Evolutionary conservation across 2,113 vertebrate species (phyloP).

Genomic region (Hyaena hyaena): DNA sequence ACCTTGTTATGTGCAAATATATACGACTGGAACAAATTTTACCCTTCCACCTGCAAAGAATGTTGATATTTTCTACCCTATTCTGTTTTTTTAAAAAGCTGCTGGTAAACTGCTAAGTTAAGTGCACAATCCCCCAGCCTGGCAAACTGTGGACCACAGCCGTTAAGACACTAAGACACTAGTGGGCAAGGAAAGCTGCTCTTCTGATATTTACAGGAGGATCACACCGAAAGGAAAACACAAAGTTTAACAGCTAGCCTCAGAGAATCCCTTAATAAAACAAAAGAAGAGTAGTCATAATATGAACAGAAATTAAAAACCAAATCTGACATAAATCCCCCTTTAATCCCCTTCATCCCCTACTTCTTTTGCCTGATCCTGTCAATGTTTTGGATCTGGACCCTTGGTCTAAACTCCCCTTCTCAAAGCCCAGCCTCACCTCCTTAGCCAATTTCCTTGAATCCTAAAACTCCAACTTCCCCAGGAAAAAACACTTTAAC

Average conservation of each 20-base stretch:
- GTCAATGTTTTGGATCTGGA: not conserved
- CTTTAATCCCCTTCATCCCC: not conserved
- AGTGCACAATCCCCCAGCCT: not conserved
- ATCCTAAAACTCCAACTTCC: not conserved
- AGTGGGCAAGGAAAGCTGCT: not conserved
- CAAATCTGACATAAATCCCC: not conserved
- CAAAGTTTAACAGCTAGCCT: not conserved
- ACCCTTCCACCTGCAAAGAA: not conserved
- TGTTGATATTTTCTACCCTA: not conserved
- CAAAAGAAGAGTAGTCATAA: not conserved
- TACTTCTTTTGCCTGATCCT: not conserved
- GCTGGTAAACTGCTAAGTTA: not conserved
- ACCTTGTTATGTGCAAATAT: not conserved
- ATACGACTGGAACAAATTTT: not conserved
- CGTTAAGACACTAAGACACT: not conserved
- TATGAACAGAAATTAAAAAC: not conserved
- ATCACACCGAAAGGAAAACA: not conserved
- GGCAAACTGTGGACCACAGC: not conserved
- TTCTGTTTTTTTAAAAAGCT: not conserved
- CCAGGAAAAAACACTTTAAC: not conserved
- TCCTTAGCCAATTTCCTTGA: not conserved
- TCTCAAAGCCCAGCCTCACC: not conserved
- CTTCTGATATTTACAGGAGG: not conserved
- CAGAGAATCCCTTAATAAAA: not conserved
- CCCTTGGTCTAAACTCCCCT: not conserved